Percentiles rank a stretch among this genome's conserved stretches.
Evolutionary conservation across 2,797 vertebrate species (phyloP).

Genomic region (Discoglossus pictus): DNA sequence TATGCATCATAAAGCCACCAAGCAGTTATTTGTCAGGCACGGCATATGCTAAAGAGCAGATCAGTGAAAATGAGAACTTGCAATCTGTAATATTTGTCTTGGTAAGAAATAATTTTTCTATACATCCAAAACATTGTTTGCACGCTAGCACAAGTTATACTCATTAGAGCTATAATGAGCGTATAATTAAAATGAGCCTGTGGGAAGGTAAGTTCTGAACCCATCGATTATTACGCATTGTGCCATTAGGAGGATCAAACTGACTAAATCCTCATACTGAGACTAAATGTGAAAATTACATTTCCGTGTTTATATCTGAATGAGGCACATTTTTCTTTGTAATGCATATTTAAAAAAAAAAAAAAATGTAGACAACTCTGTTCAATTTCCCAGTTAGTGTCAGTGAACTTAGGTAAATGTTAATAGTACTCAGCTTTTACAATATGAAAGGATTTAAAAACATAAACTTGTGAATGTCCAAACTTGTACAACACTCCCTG

Average conservation of each 20-base stretch:
- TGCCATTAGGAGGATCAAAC: conserved; percentile 19
- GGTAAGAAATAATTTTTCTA: conserved; percentile 51
- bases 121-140: conserved; percentile 45
- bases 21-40: conserved; percentile 71
- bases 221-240: conserved; percentile 12
- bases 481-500: no score
- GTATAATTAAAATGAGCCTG: conserved; percentile 42
- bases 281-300: conserved; percentile 5
- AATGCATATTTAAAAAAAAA: no score
- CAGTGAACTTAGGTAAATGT: no score
- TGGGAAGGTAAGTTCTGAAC: conserved; percentile 43
- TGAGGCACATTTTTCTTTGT: no score
- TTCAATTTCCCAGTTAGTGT: no score
- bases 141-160: conserved; percentile 34
- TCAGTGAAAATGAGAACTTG: conserved; percentile 40
- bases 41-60: conserved; percentile 43
- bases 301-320: no score
- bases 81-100: conserved; percentile 56
- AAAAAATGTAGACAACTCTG: no score
- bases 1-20: conserved; percentile 76
- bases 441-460: no score
- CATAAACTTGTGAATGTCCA: no score
- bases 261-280: conserved; percentile 9
- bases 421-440: no score
- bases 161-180: conserved; percentile 42